Evolutionary conservation across 2,888 invertebrate genomes (phyloP).

Genomic region (Dynastes tityus): DNA sequence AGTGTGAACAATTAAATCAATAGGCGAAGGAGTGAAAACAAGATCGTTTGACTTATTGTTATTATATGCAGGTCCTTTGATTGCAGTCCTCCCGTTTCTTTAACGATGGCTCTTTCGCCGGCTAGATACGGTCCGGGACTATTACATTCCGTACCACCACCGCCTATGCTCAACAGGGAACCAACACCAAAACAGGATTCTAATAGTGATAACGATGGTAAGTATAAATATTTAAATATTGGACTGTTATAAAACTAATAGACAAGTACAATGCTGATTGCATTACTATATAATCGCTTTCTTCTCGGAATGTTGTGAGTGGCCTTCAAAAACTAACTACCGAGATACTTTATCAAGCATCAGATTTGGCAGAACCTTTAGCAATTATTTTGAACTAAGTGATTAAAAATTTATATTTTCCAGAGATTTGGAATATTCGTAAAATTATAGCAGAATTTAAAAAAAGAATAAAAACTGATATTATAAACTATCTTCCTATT

Average conservation of each 20-base stretch:
- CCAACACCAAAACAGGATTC: slow-evolving; percentile 71
- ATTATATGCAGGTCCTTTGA: slow-evolving; percentile 50
- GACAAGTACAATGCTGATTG: too few species aligned
- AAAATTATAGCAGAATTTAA: too few species aligned
- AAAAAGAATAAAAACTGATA: too few species aligned
- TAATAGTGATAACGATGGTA: slow-evolving; percentile 81
- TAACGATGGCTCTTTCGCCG: slow-evolving; percentile 77
- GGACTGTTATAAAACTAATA: not conserved
- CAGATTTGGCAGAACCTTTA: too few species aligned
- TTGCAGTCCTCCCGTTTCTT: slow-evolving; percentile 85
- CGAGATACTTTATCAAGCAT: too few species aligned
- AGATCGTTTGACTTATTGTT: slow-evolving; percentile 43
- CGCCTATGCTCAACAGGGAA: slow-evolving; percentile 68
- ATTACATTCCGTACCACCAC: slow-evolving; percentile 73
- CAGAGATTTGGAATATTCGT: too few species aligned
- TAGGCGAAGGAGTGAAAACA: slow-evolving; percentile 38
- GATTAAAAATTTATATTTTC: too few species aligned
- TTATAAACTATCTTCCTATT: too few species aligned
- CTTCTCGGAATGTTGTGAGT: too few species aligned
- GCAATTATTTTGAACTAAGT: too few species aligned
- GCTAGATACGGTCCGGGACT: slow-evolving; percentile 78
- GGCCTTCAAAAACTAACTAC: too few species aligned
- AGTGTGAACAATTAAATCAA: slow-evolving; percentile 46
- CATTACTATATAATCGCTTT: too few species aligned
- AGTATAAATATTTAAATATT: slow-evolving; percentile 56